Percentiles rank a stretch among this genome's conserved stretches.
These are phyloP conservation scores for Bugulina stolonifera DNA, from an alignment of 2,888 invertebrate genomes.

Conservation along the genomic window DNA sequence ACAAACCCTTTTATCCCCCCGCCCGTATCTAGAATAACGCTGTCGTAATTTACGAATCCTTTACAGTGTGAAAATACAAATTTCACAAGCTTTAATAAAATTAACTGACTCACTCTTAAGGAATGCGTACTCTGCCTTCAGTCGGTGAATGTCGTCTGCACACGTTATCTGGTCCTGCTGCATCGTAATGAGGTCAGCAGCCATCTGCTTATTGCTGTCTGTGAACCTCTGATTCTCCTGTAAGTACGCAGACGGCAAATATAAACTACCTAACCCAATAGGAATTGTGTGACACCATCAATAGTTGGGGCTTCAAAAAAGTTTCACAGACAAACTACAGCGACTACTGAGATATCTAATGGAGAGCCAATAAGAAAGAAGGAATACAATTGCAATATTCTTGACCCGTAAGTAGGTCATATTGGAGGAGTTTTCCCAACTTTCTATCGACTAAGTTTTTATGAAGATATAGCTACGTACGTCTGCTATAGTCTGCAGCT, in stretches of 20 bases:
- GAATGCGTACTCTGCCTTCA: constrained; percentile 32
- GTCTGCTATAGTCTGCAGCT: constrained; percentile 42
- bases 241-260: too few relatives aligned
- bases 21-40: too few relatives aligned
- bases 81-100: background rate
- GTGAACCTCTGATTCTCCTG: constrained; percentile 23
- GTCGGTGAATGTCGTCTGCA: constrained; percentile 34
- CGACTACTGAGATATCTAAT: background rate
- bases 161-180: constrained; percentile 37
- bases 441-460: background rate
- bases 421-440: background rate
- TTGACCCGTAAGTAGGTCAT: too few relatives aligned
- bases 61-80: too few relatives aligned
- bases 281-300: too few relatives aligned
- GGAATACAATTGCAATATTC: background rate
- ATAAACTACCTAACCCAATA: too few relatives aligned
- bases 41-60: too few relatives aligned
- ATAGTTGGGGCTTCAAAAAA: too few relatives aligned
- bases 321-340: too few relatives aligned
- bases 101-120: constrained; percentile 35
- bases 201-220: constrained; percentile 31
- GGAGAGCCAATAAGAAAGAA: background rate
- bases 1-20: too few relatives aligned
- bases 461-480: constrained; percentile 39
- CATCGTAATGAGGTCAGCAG: constrained; percentile 35